Evolutionary conservation across 2,888 invertebrate species (phyloP), one percentile per base, ranked within the genome.

Genomic region (Sisyra nigra): DNA sequence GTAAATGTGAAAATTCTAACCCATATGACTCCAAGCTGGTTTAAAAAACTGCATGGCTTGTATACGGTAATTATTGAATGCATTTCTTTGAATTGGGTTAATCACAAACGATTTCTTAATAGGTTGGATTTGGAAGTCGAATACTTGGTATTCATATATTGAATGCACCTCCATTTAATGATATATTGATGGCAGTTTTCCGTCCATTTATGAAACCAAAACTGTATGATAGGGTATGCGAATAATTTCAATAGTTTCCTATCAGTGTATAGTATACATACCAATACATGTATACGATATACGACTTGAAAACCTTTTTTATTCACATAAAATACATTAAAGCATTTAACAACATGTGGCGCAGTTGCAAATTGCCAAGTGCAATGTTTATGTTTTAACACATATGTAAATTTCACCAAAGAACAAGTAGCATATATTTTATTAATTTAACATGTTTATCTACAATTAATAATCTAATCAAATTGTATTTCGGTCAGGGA

Each of bases 191-290:
- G 11, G 13, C 9, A 39, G 18, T 39, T 15, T 13, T 19, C 19
- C 15, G 19, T 18, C 17, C 24, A 19, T 9, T 39, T 17, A 39
- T 39, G 18, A 18, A 18, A 39, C 39, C 39, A 19, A 39, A 39
- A 39, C 24, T 39, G 10, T 17, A 13, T 39, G 19, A 39, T 19
- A 39, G 39, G 24, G 39, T 39, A 39, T 11, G 39, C 18, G 17
- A 18, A 15, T 18, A 15, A 38, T 18, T 17, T 38, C 3, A 3
- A 34, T 34, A 14, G 15, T 34, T 34, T 14, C 11, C 6, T 3
- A 2, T 34, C 15, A 34, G 11, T 34, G 3, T 34, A 10, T 31
- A n/a, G 10, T 31, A n/a, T 31, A n/a, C 3, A 3, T 3, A 31
- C 11, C 10, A 11, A 31, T 31, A 31, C 31, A 31, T 31, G 10